These are phyloP conservation scores for Musca vetustissima DNA, from an alignment of 1,140 invertebrate genomes.

Conservation along the genomic window DNA sequence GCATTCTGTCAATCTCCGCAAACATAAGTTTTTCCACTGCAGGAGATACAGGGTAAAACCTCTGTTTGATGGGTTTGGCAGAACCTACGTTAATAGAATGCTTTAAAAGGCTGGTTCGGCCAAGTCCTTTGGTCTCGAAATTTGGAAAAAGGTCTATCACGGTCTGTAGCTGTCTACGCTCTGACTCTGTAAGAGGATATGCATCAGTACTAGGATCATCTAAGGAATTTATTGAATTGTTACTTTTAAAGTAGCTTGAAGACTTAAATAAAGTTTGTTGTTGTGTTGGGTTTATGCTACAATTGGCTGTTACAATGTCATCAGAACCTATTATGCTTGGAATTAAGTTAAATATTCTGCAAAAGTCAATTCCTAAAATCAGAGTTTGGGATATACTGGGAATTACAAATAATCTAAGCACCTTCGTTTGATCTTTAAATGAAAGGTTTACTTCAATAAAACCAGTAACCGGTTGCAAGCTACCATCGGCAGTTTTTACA, in stretches of 20 bases:
- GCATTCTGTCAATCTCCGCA: no score
- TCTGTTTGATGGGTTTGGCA: no score
- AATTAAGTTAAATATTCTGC: neutral
- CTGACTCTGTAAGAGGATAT: slow-evolving; percentile 28
- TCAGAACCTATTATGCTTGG: neutral
- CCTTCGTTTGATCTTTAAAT: neutral
- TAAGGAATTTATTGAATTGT: neutral
- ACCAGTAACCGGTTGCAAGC: neutral
- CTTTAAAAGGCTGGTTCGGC: no score
- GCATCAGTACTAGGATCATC: slow-evolving; percentile 14
- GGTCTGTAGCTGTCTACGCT: slow-evolving; percentile 30
- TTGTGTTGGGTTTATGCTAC: neutral
- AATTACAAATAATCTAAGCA: neutral
- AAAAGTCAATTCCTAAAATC: slow-evolving; percentile 11
- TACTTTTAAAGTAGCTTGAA: neutral
- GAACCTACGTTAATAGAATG: no score
- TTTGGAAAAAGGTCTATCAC: slow-evolving; percentile 33
- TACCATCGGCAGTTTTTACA: slow-evolving; percentile 14
- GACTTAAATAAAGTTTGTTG: neutral
- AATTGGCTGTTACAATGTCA: neutral
- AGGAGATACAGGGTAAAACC: no score
- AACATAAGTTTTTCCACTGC: no score
- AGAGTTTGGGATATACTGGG: neutral
- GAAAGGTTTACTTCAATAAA: neutral
- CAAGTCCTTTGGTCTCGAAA: no score